Conservation (phyloP, 2,888 invertebrate genomes). For the Scotopteryx bipunctaria region DNA sequence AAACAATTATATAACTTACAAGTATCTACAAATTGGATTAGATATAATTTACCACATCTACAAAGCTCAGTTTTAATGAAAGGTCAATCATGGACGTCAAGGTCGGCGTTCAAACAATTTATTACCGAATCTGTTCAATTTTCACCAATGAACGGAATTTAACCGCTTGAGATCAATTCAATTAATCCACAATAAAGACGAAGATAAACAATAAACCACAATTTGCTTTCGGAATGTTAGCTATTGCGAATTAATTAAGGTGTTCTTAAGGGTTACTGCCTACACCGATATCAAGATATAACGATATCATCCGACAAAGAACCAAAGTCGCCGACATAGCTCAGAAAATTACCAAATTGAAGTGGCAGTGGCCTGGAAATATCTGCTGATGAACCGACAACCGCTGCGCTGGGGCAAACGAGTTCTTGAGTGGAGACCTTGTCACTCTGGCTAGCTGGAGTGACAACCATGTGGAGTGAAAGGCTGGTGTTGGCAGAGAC, state of each 20-base stretch:
- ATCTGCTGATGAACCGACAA: too few relatives aligned
- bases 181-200: background rate
- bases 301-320: too few relatives aligned
- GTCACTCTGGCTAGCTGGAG: too few relatives aligned
- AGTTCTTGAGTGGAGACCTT: too few relatives aligned
- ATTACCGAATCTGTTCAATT: background rate
- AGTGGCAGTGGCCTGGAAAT: too few relatives aligned
- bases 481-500: too few relatives aligned
- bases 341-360: too few relatives aligned
- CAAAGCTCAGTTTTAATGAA: background rate
- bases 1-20: background rate
- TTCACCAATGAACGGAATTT: background rate
- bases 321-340: too few relatives aligned
- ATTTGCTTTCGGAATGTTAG: conserved; percentile 6
- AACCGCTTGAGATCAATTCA: background rate
- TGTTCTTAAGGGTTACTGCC: too few relatives aligned
- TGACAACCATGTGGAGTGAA: too few relatives aligned
- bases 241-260: conserved; percentile 14
- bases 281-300: too few relatives aligned
- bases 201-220: conserved; percentile 10
- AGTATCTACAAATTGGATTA: background rate
- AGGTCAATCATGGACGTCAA: background rate
- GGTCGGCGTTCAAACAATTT: background rate
- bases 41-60: background rate
- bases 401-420: too few relatives aligned